These are phyloP conservation scores for Hippocampus comes DNA, from an alignment of 2,113 vertebrate genomes.

Conservation along the genomic window DNA sequence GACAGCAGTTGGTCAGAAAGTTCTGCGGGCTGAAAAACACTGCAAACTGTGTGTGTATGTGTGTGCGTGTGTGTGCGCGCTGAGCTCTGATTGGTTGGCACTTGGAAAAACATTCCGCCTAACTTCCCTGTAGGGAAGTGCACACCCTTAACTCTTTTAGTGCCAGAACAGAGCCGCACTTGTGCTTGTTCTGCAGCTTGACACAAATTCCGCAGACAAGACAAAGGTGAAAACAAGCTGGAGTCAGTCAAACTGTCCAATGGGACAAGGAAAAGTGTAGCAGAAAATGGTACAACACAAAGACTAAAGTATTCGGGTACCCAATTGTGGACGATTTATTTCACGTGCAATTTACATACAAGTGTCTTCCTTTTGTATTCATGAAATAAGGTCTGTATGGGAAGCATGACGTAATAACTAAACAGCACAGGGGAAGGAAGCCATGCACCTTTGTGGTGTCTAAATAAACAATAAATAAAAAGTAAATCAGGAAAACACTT, in stretches of 20 bases:
- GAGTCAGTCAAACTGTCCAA: background rate
- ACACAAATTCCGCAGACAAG: background rate
- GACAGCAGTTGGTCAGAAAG: background rate
- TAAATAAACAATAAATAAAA: background rate
- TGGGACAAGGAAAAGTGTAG: background rate
- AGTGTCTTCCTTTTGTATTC: background rate
- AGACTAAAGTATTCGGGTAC: background rate
- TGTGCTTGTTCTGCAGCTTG: background rate
- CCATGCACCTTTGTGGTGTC: background rate
- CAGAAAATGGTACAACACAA: background rate
- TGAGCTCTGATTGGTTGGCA: conserved; percentile 8
- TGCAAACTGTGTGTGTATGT: conserved; percentile 7
- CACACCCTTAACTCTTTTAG: conserved; percentile 55
- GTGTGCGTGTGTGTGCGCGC: conserved; percentile 5
- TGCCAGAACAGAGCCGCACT: conserved; percentile 1
- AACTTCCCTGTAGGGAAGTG: conserved; percentile 33
- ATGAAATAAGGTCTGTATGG: background rate
- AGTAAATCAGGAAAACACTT: background rate
- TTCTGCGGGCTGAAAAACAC: conserved; percentile 4
- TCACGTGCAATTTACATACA: background rate
- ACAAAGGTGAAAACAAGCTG: background rate
- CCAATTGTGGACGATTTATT: background rate
- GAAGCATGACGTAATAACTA: background rate
- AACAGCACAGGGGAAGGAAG: background rate
- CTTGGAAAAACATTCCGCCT: conserved; percentile 43